Evolutionary conservation across 2,888 invertebrate species (phyloP).

Genomic region (Tipula helvola): DNA sequence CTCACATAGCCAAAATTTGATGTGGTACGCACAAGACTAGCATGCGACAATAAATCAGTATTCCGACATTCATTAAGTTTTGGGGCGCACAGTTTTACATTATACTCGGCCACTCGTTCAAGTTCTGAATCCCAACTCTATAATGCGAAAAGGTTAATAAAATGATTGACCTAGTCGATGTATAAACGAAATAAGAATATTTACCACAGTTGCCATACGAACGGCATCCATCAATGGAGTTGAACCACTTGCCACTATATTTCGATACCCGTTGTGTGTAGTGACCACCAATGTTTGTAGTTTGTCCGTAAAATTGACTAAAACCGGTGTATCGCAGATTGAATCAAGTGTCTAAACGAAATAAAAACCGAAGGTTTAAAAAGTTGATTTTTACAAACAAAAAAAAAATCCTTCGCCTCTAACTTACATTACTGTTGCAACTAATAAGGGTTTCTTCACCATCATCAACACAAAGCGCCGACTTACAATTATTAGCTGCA

Average conservation of each 20-base stretch:
- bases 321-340: background rate
- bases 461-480: background rate
- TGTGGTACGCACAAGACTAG: too few species aligned
- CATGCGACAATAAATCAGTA: constrained; percentile 9
- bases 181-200: background rate
- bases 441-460: background rate
- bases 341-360: background rate
- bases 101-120: constrained; percentile 6
- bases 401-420: background rate
- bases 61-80: constrained; percentile 12
- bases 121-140: constrained; percentile 12
- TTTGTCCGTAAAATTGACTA: background rate
- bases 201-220: background rate
- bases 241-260: background rate
- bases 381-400: background rate
- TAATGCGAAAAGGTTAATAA: background rate
- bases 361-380: background rate
- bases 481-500: background rate
- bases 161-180: background rate
- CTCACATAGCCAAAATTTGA: constrained; percentile 8
- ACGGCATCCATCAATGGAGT: background rate
- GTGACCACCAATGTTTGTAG: background rate
- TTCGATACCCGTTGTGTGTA: background rate
- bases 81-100: constrained; percentile 11
- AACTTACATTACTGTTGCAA: background rate